Base-by-base conservation (phyloP, 1,140 invertebrate genomes). In the Pogonus chalceus region DNA sequence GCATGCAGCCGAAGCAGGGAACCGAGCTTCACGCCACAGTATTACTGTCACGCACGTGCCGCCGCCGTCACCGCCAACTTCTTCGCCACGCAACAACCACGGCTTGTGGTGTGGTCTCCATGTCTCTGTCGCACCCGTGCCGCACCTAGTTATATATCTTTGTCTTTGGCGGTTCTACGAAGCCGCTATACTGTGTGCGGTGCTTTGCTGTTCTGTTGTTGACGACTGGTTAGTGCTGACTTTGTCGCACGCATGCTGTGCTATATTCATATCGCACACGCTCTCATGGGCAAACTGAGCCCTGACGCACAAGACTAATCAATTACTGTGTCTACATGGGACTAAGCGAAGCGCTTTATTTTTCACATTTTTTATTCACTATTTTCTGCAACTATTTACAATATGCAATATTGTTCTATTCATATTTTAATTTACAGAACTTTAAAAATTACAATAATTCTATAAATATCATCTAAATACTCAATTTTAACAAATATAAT, bases 281-380 rank as follows among this genome's bases (percentile, higher is more conserved):
- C 37, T 12, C 37, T 43, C 37, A 16, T 18, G 18, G 37, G 9
- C 37, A 43, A 43, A 43, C 37, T 18, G 37, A 9, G 18, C 37
- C 37, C 37, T 43, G 37, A 43, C 37, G 37, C 37, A 43, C 37
- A 43, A 43, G 37, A 43, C 37, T 43, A 43, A 43, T 43, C 37
- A 43, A 43, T 43, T 43, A 43, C 37, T 43, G 3, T 9, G 37
- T 43, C 18, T 43, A 43, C 18, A 43, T 9, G 37, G 3, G 7
- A 43, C 37, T 14, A 14, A 7, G 26, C 4, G 4, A n/a, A n/a
- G n/a, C n/a, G n/a, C n/a, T n/a, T n/a, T n/a, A n/a, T n/a, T n/a
- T n/a, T n/a, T n/a, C n/a, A n/a, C n/a, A n/a, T n/a, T n/a, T n/a
- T n/a, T n/a, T n/a, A n/a, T n/a, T n/a, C n/a, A n/a, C n/a, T n/a